These are phyloP conservation scores for Carterocephalus palaemon DNA, from an alignment of 2,888 invertebrate genomes.

Conservation along the genomic window DNA sequence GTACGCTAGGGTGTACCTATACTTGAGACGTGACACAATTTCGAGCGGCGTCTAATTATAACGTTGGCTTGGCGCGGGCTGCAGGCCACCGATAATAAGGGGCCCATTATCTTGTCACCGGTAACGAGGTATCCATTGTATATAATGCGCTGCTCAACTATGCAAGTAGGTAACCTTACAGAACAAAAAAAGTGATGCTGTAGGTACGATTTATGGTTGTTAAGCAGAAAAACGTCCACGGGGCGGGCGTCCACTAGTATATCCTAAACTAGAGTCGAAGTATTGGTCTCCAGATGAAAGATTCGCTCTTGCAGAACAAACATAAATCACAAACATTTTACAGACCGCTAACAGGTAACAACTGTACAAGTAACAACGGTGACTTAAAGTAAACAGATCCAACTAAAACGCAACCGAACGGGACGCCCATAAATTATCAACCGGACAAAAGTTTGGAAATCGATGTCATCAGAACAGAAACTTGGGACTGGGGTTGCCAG, in stretches of 20 bases:
- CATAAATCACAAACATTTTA: slow-evolving; percentile 4
- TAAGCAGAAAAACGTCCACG: too few species aligned
- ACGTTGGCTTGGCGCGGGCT: slow-evolving; percentile 2
- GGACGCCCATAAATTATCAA: slow-evolving; percentile 38
- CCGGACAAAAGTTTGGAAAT: slow-evolving; percentile 37
- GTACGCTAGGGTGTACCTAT: too few species aligned
- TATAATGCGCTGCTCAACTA: too few species aligned
- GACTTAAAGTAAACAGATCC: slow-evolving; percentile 15
- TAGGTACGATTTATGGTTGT: too few species aligned
- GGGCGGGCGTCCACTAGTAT: too few species aligned
- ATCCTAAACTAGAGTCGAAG: too few species aligned
- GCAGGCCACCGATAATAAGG: slow-evolving; percentile 14
- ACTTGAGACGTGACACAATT: slow-evolving; percentile 1
- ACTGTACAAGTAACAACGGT: slow-evolving; percentile 9
- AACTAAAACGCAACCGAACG: slow-evolving; percentile 26
- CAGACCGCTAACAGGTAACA: background rate
- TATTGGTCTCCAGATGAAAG: too few species aligned
- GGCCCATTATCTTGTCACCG: slow-evolving; percentile 30
- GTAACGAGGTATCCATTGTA: slow-evolving; percentile 26
- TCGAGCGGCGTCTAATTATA: slow-evolving; percentile 4
- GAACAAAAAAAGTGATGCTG: too few species aligned
- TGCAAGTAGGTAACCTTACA: too few species aligned
- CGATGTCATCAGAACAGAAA: too few species aligned
- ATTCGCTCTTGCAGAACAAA: too few species aligned
- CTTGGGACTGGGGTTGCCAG: too few species aligned